These are phyloP conservation scores for Drosophila recens DNA, from an alignment of 2,888 invertebrate genomes.

Conservation along the genomic window DNA sequence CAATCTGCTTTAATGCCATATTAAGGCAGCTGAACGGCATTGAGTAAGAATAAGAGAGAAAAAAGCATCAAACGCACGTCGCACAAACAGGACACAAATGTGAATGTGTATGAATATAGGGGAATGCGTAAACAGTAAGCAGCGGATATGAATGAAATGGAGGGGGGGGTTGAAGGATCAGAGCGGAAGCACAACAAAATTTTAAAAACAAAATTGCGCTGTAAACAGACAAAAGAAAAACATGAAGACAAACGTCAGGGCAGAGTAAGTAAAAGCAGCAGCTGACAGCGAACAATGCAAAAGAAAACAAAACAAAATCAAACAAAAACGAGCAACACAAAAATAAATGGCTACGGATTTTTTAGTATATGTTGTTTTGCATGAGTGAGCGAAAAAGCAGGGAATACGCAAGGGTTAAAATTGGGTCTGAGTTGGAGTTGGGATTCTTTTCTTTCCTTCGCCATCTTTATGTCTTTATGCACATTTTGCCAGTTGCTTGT, in stretches of 20 bases:
- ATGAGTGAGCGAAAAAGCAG: constrained; percentile 23
- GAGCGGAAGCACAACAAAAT: constrained; percentile 62
- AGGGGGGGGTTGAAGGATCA: background rate
- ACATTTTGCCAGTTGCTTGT: constrained; percentile 30
- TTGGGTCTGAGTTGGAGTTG: background rate
- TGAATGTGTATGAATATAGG: constrained; percentile 32
- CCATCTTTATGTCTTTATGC: constrained; percentile 42
- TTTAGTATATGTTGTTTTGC: constrained; percentile 41
- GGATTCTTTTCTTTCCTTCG: constrained; percentile 8
- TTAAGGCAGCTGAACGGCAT: constrained; percentile 68
- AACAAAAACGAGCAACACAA: constrained; percentile 8
- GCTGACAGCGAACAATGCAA: constrained; percentile 41
- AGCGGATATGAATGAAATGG: constrained; percentile 21
- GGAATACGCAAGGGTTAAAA: background rate
- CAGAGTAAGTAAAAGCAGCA: constrained; percentile 31
- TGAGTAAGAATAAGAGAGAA: constrained; percentile 44
- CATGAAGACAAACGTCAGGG: constrained; percentile 39
- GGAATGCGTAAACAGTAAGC: constrained; percentile 64
- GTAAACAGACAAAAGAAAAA: constrained; percentile 70
- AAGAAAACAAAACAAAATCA: constrained; percentile 30
- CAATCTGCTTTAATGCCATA: constrained; percentile 71
- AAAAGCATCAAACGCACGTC: constrained; percentile 31
- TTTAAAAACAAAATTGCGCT: constrained; percentile 69
- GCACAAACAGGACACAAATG: constrained; percentile 12
- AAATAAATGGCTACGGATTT: constrained; percentile 29